phyloP scores from a whole-genome alignment of 1,140 invertebrate species.

The Drosophila baimaii region DNA sequence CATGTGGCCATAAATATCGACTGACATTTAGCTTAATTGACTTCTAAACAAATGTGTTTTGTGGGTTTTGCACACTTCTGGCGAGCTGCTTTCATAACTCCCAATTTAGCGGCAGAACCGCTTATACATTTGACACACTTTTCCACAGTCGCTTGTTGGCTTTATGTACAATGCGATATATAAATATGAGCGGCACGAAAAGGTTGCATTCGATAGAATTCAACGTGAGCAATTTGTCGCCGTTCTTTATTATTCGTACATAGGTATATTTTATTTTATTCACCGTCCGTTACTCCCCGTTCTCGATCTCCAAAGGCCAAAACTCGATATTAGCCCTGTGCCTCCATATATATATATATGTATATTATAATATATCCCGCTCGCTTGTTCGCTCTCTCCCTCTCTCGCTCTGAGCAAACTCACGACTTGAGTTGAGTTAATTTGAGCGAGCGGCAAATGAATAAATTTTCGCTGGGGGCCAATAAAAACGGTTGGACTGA shows the following conservation, averaged over 20 bases:
- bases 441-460: constrained; percentile 50
- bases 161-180: neutral
- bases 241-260: constrained; percentile 3
- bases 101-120: constrained; percentile 3
- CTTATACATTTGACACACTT: constrained; percentile 12
- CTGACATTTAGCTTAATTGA: neutral
- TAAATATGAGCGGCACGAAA: constrained; percentile 1
- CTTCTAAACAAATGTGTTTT: neutral
- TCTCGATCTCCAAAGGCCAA: constrained; percentile 11
- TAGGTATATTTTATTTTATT: constrained; percentile 22
- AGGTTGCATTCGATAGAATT: constrained; percentile 10
- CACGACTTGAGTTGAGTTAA: constrained; percentile 50
- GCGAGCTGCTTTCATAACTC: neutral
- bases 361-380: constrained; percentile 3
- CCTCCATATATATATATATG: neutral
- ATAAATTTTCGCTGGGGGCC: constrained; percentile 43
- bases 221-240: constrained; percentile 17
- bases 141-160: neutral
- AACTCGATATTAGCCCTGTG: constrained; percentile 8
- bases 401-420: constrained; percentile 27
- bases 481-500: constrained; percentile 65
- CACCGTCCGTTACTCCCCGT: neutral
- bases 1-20: too few relatives aligned
- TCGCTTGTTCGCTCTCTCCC: neutral
- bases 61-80: neutral